These are phyloP conservation scores for Himalopsyche anomala DNA, from an alignment of 2,888 invertebrate genomes.

Conservation along the genomic window DNA sequence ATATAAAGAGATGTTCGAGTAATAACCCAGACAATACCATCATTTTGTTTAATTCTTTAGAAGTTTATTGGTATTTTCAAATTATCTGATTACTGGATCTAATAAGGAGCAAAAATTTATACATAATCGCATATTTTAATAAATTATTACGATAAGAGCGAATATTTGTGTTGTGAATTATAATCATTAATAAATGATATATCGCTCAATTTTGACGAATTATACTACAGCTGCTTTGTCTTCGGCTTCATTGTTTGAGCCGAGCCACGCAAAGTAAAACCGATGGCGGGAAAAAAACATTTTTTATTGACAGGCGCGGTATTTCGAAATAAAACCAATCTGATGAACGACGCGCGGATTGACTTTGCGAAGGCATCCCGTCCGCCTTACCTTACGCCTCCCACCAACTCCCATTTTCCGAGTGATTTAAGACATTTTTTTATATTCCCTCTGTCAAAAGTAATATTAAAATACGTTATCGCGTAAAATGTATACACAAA, in stretches of 20 bases:
- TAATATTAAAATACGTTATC: background rate
- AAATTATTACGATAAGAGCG: too few species aligned
- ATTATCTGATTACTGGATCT: too few species aligned
- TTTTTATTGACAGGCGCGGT: conserved; percentile 27
- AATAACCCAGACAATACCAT: too few species aligned
- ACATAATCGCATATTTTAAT: too few species aligned
- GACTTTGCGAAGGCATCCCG: background rate
- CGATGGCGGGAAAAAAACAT: background rate
- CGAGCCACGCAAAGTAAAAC: background rate
- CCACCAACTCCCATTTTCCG: background rate
- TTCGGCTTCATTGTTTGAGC: background rate
- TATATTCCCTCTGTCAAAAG: conserved; percentile 10
- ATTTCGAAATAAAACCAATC: conserved; percentile 30
- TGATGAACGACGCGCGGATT: background rate
- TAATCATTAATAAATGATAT: too few species aligned
- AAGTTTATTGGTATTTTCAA: too few species aligned
- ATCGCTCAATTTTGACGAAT: too few species aligned
- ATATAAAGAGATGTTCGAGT: too few species aligned
- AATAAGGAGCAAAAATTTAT: too few species aligned
- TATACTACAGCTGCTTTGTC: background rate
- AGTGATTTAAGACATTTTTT: conserved; percentile 8
- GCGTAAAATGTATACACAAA: background rate
- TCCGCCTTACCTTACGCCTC: background rate
- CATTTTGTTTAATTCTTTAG: too few species aligned
- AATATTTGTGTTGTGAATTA: too few species aligned